Percentiles rank a stretch among this genome's conserved stretches.
phyloP scores from a whole-genome alignment of 2,797 vertebrate species.

The Balearica regulorum region DNA sequence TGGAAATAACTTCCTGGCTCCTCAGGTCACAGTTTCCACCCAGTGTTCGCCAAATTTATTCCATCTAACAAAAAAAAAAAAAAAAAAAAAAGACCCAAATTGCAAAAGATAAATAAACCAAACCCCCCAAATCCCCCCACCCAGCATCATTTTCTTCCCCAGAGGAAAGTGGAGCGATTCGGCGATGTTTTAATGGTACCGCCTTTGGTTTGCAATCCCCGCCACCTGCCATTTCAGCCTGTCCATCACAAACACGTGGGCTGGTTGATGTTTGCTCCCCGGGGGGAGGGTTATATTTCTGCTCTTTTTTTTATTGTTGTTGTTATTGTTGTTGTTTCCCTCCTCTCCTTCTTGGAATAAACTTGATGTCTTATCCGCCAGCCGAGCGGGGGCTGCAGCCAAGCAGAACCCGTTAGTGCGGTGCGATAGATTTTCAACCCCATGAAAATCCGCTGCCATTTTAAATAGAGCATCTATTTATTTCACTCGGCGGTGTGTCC shows the following conservation, averaged over 20 bases:
- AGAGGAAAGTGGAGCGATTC: not conserved
- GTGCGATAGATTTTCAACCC: not conserved
- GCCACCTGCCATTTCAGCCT: accelerated
- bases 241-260: not conserved
- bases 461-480: not conserved
- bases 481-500: not conserved
- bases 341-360: not conserved
- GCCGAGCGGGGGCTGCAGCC: not conserved
- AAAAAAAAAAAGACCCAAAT: not conserved
- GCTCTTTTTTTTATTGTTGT: not conserved
- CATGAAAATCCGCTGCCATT: not conserved
- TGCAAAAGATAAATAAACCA: not conserved
- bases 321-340: not conserved
- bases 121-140: not conserved
- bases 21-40: not conserved
- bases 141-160: accelerated
- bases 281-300: not conserved
- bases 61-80: accelerated
- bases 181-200: not conserved
- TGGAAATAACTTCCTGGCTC: not conserved
- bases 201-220: accelerated
- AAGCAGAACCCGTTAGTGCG: not conserved
- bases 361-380: not conserved
- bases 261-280: not conserved
- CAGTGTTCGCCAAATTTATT: not conserved